These are phyloP conservation scores for Chunga burmeisteri DNA, from an alignment of 2,113 vertebrate genomes.

Conservation along the genomic window DNA sequence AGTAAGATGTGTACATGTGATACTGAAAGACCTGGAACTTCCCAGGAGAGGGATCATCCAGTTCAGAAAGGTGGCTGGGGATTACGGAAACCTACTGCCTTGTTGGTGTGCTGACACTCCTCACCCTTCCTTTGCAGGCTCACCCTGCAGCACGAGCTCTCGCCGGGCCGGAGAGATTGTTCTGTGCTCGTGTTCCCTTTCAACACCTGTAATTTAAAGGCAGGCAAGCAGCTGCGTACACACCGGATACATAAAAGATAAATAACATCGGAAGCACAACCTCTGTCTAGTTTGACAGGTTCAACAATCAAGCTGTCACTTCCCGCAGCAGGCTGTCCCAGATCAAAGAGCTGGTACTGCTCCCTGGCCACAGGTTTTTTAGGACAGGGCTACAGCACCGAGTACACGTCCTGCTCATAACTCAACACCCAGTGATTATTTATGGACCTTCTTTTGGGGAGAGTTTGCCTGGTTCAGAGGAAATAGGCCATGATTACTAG, in stretches of 20 bases:
- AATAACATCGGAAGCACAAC: background rate
- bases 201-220: background rate
- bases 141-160: background rate
- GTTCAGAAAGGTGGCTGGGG: background rate
- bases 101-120: background rate
- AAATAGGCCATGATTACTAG: background rate
- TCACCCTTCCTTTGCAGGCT: background rate
- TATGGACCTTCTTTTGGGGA: background rate
- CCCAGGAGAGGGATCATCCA: background rate
- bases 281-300: background rate
- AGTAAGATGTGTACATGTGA: slow-evolving; percentile 8
- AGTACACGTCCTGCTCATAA: background rate
- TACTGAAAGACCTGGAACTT: background rate
- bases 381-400: background rate
- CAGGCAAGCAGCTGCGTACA: background rate
- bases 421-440: background rate
- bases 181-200: background rate
- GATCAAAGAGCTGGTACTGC: background rate
- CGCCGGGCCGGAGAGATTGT: accelerated
- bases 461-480: background rate
- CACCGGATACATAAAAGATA: background rate
- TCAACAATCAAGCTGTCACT: background rate
- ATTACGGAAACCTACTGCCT: background rate
- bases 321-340: background rate
- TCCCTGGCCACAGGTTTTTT: background rate